Evolutionary conservation across 2,797 vertebrate species (phyloP), one percentile per base, ranked within the genome.

Genomic region (Clarias laeviceps): DNA sequence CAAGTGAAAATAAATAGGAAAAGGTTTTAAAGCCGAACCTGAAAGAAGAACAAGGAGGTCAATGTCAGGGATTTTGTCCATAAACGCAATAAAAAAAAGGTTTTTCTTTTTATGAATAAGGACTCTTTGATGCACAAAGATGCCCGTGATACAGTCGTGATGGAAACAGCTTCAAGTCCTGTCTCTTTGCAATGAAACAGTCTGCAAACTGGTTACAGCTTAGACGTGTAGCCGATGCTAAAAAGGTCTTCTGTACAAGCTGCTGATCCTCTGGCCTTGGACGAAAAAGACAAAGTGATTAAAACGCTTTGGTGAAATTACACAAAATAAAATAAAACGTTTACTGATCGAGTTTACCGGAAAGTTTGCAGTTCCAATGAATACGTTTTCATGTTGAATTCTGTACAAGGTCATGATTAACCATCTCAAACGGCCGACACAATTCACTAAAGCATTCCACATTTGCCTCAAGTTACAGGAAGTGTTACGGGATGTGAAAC

Each of bases 131-230:
- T 27, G 1, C 22, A 69, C 80, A 81, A 56, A 69, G 54, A 82
- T 24, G 5, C 32, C 29, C 4, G n/a, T 27, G 34, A 27, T 27
- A 27, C 5, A 3, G 14, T 1, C 14, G 9, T 54, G 27, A 29
- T 24, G 15, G 72, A 54, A 74, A 56, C n/a, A 40, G 27, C 20
- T 32, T 74, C 29, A 14, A 56, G 45, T 64, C 27, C 22, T 54
- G 59, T 27, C 22, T 24, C 59, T 20, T 80, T 76, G 34, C 14
- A 82, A 34, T 18, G 5, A 22, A 50, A 18, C 56, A 22, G 56
- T 64, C 61, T n/a, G 27, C 56, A 73, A 73, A 61, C 11, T 56
- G 24, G 65, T 85, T 57, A 37, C 24, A 78, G 59, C 27, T 61
- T 15, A 59, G 61, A 29, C 2, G 66, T 73, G 69, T 34, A 57